phyloP scores from a whole-genome alignment of 2,113 vertebrate species.

The Cichladusa arquata region DNA sequence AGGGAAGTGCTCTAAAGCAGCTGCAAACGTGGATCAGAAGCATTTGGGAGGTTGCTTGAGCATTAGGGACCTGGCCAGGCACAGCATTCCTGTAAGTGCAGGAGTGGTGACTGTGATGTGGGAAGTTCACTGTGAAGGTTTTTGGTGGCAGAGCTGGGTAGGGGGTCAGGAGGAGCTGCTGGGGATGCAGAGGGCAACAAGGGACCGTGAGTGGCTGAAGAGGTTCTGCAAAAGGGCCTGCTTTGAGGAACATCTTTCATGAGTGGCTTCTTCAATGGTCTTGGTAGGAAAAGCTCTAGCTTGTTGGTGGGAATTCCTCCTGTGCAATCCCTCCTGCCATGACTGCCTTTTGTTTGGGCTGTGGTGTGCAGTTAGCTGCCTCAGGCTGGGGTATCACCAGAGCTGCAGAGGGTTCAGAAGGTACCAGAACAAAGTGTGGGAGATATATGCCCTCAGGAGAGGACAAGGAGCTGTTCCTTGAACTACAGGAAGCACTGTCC shows the following conservation, averaged over 20 bases:
- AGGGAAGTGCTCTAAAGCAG: background rate
- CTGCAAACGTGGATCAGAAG: background rate
- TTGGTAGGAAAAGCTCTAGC: background rate
- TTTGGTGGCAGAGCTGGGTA: background rate
- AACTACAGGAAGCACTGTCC: background rate
- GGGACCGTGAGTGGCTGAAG: background rate
- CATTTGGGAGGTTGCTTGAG: background rate
- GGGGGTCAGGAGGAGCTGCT: accelerated
- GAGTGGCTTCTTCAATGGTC: background rate
- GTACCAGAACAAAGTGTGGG: accelerated
- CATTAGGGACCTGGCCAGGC: background rate
- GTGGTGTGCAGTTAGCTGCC: background rate
- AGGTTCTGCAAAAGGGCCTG: background rate
- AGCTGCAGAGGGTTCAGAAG: background rate
- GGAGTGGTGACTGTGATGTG: background rate
- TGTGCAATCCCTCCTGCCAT: background rate
- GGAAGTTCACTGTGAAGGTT: background rate
- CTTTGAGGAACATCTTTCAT: background rate
- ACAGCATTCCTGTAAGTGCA: accelerated
- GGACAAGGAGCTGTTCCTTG: background rate
- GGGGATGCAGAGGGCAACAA: background rate
- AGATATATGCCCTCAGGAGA: accelerated
- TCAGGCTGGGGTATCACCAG: background rate
- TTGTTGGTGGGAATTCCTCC: background rate
- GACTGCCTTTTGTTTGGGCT: background rate